These are phyloP conservation scores for Kuschelorhynchus macadamiae DNA, from an alignment of 2,888 invertebrate species.

Conservation along the genomic window DNA sequence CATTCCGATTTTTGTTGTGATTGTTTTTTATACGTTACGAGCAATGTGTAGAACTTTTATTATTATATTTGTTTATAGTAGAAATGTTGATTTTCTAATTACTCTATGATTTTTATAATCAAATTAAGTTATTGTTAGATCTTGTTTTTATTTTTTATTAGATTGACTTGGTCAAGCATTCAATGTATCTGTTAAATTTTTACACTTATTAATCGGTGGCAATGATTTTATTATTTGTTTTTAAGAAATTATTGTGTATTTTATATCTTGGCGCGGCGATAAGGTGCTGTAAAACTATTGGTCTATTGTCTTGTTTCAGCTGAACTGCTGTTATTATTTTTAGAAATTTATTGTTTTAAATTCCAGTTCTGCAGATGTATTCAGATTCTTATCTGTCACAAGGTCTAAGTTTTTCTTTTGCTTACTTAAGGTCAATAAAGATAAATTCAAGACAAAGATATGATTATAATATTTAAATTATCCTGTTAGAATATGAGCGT, in stretches of 20 bases:
- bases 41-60: conserved; percentile 65
- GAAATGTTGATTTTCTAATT: conserved; percentile 58
- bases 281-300: conserved; percentile 11
- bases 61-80: conserved; percentile 63
- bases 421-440: too few relatives aligned
- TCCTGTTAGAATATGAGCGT: too few relatives aligned
- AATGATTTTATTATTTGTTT: conserved; percentile 58
- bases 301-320: too few relatives aligned
- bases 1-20: conserved; percentile 65
- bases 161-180: conserved; percentile 64
- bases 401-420: too few relatives aligned
- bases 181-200: conserved; percentile 57
- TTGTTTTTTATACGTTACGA: conserved; percentile 66
- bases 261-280: conserved; percentile 38
- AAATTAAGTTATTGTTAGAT: conserved; percentile 65
- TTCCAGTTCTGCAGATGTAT: too few relatives aligned
- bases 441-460: too few relatives aligned
- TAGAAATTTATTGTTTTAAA: too few relatives aligned
- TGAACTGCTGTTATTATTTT: too few relatives aligned
- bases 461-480: too few relatives aligned
- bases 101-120: conserved; percentile 58
- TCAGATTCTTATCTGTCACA: too few relatives aligned
- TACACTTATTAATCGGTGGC: conserved; percentile 60
- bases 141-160: conserved; percentile 60
- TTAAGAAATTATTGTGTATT: conserved; percentile 51